These are phyloP conservation scores for Ochotona curzoniae DNA, from an alignment of 2,113 vertebrate genomes.

Conservation along the genomic window DNA sequence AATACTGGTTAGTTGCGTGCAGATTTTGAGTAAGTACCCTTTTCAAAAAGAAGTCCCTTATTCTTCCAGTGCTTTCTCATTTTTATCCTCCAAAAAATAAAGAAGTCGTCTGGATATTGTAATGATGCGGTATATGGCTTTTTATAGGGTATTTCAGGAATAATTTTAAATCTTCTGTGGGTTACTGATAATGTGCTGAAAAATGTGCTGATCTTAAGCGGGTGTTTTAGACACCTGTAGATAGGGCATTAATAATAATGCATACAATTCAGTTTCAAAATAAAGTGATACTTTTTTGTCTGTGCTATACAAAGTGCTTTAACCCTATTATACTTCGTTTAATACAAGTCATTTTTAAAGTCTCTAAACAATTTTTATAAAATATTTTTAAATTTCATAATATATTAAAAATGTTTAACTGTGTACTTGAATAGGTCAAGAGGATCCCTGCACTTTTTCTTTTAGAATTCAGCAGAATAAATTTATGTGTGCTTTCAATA, in stretches of 20 bases:
- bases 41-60: conserved; percentile 28
- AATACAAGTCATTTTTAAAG: conserved; percentile 50
- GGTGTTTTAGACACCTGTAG: not conserved
- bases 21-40: conserved; percentile 53
- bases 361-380: conserved; percentile 29
- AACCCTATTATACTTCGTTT: conserved; percentile 37
- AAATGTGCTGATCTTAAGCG: conserved; percentile 38
- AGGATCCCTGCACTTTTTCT: not conserved
- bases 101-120: conserved; percentile 41
- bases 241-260: conserved; percentile 9
- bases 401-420: conserved; percentile 50
- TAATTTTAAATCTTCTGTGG: conserved; percentile 52
- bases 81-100: conserved; percentile 43
- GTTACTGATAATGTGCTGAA: conserved; percentile 59
- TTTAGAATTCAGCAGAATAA: conserved; percentile 32
- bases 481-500: conserved; percentile 41
- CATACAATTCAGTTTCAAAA: conserved; percentile 26
- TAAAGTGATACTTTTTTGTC: not conserved
- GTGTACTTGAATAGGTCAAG: conserved; percentile 31
- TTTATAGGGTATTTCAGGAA: conserved; percentile 47
- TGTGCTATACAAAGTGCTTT: conserved; percentile 26
- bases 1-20: conserved; percentile 52
- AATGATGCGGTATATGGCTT: conserved; percentile 34
- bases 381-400: conserved; percentile 30
- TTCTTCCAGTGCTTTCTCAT: conserved; percentile 37